Conservation (phyloP, 2,797 vertebrate genomes). For the Pangasius sanitwongsei region DNA sequence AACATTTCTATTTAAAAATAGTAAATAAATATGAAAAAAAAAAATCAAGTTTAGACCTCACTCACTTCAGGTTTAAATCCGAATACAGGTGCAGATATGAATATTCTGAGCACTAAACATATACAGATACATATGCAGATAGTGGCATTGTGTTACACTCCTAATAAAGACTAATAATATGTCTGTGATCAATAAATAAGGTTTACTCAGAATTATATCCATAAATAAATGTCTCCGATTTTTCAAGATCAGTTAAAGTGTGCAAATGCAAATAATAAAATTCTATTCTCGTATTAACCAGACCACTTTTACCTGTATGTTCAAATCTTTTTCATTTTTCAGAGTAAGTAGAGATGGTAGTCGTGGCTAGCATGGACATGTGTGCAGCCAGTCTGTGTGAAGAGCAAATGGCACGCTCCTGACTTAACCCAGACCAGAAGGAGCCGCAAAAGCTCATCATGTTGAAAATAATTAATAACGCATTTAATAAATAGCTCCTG, state of each 20-base stretch:
- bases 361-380: background rate
- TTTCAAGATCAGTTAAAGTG: background rate
- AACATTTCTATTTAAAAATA: background rate
- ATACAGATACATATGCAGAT: background rate
- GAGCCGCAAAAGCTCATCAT: constrained; percentile 75
- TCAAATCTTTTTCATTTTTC: background rate
- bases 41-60: background rate
- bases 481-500: constrained; percentile 84
- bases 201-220: background rate
- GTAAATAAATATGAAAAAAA: background rate
- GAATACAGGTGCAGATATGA: too few relatives aligned
- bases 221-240: background rate
- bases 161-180: background rate
- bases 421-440: constrained; percentile 68
- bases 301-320: background rate
- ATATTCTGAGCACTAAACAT: background rate
- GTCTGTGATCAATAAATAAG: background rate
- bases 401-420: constrained; percentile 60
- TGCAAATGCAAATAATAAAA: background rate
- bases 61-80: background rate
- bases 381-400: constrained; percentile 55
- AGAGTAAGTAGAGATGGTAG: background rate
- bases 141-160: background rate
- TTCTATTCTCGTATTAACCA: background rate
- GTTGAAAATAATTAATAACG: constrained; percentile 83